Evolutionary conservation across 1,140 invertebrate species (phyloP).

Genomic region (Pseudomyrmex gracilis): DNA sequence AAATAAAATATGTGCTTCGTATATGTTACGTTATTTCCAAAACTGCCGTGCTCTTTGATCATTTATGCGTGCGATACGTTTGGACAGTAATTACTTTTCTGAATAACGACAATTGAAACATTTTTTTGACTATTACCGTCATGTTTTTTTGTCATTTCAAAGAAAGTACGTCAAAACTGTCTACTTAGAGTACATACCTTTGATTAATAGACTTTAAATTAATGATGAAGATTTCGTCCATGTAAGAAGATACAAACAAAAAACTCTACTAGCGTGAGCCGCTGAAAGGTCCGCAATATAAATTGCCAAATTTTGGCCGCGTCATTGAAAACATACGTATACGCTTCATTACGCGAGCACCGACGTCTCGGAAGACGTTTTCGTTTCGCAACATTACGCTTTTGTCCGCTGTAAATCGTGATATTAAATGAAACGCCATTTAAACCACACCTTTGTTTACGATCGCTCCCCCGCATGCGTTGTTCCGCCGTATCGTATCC

Average conservation of each 20-base stretch:
- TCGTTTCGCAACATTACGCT: conserved; percentile 47
- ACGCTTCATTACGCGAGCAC: conserved; percentile 31
- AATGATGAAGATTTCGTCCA: background rate
- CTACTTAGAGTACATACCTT: background rate
- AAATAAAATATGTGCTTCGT: background rate
- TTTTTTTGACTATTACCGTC: background rate
- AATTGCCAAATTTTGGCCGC: background rate
- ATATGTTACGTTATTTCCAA: background rate
- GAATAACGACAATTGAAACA: background rate
- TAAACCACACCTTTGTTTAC: conserved; percentile 71
- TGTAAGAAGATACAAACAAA: background rate
- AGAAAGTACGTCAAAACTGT: background rate
- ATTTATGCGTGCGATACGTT: background rate
- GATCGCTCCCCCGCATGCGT: conserved; percentile 50
- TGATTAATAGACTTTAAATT: conserved; percentile 1
- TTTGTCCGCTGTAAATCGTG: conserved; percentile 45
- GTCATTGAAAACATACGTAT: background rate
- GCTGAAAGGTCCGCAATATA: background rate
- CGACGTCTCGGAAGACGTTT: background rate
- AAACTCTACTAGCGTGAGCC: background rate
- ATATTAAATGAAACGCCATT: conserved; percentile 58
- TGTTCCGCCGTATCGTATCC: conserved; percentile 64
- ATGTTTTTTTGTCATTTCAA: no score
- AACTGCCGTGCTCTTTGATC: background rate
- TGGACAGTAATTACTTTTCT: background rate